Evolutionary conservation across 1,140 invertebrate genomes (phyloP).

Genomic region (Polypedilum vanderplanki): DNA sequence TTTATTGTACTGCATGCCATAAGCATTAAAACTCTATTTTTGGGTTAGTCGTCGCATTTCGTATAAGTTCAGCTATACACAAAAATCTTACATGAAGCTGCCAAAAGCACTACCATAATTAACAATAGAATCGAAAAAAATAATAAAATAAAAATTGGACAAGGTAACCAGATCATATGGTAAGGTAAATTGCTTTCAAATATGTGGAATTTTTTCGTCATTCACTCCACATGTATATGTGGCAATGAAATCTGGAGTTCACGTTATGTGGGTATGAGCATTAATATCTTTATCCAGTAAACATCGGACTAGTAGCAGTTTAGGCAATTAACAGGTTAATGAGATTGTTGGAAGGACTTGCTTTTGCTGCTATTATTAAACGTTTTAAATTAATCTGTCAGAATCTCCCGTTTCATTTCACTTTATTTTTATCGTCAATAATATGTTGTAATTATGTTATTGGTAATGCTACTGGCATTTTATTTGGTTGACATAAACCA

Average conservation of each 20-base stretch:
- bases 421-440: no score
- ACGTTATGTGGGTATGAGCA: background rate
- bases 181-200: background rate
- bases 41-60: background rate
- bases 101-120: background rate
- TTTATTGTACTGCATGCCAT: background rate
- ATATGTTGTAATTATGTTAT: no score
- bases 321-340: no score
- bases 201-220: background rate
- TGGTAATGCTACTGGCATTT: no score
- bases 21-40: background rate
- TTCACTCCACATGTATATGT: background rate
- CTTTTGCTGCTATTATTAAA: no score
- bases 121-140: background rate
- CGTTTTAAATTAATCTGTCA: no score
- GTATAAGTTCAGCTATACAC: background rate
- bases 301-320: no score
- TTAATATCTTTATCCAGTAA: background rate
- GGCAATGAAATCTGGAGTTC: background rate
- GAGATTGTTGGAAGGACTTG: no score
- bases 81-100: background rate
- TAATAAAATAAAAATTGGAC: background rate
- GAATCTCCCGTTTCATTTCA: no score
- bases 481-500: no score
- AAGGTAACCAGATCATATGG: conserved; percentile 17